phyloP scores from a whole-genome alignment of 2,888 invertebrate species.

The Carterocephalus palaemon region DNA sequence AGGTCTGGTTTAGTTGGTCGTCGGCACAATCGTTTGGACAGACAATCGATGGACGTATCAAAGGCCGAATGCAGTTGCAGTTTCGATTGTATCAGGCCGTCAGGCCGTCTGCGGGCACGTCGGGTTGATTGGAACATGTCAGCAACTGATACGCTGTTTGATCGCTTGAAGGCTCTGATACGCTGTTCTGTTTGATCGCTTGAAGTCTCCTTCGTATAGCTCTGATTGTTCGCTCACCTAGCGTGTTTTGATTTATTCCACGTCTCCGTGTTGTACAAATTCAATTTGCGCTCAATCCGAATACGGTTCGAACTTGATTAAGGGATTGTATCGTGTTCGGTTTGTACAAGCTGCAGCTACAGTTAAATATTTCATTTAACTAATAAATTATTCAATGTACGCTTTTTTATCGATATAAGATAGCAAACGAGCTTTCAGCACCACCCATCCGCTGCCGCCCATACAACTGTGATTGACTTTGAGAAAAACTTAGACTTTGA shows the following conservation, averaged over 20 bases:
- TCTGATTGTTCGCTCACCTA: slow-evolving; percentile 13
- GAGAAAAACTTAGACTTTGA: too few relatives aligned
- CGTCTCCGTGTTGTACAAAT: not conserved
- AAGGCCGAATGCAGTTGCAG: slow-evolving; percentile 76
- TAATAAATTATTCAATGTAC: too few relatives aligned
- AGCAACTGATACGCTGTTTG: slow-evolving; percentile 58
- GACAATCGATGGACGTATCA: slow-evolving; percentile 78
- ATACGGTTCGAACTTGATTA: too few relatives aligned
- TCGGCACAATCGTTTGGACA: slow-evolving; percentile 69
- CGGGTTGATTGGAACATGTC: slow-evolving; percentile 74
- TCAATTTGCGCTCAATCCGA: slow-evolving; percentile 12
- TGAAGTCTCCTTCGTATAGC: not conserved
- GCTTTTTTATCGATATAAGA: too few relatives aligned
- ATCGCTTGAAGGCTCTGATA: slow-evolving; percentile 41
- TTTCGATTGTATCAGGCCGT: slow-evolving; percentile 74
- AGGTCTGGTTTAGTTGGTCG: slow-evolving; percentile 50
- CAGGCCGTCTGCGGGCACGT: slow-evolving; percentile 66
- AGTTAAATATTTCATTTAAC: too few relatives aligned
- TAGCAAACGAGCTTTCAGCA: too few relatives aligned
- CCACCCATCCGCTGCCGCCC: too few relatives aligned
- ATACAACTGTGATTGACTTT: too few relatives aligned
- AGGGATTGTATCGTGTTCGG: too few relatives aligned
- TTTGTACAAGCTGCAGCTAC: too few relatives aligned
- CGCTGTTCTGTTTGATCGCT: slow-evolving; percentile 28
- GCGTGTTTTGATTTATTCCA: slow-evolving; percentile 20